phyloP scores from a whole-genome alignment of 2,113 vertebrate species.

The Ahaetulla prasina region DNA sequence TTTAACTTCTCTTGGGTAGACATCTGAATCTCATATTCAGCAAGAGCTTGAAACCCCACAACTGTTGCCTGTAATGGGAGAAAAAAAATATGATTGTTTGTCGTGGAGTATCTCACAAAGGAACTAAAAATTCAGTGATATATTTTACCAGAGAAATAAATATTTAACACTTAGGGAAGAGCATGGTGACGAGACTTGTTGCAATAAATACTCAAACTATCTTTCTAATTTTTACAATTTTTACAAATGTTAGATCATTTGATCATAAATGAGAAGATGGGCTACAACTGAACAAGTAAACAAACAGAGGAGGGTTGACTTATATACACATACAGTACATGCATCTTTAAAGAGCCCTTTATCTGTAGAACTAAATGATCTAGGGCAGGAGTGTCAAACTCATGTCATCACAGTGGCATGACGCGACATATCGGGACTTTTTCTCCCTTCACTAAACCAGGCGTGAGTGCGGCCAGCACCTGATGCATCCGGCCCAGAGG shows the following conservation, averaged over 20 bases:
- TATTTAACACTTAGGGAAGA: background rate
- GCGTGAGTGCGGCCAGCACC: no score
- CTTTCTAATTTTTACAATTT: background rate
- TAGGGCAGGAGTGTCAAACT: background rate
- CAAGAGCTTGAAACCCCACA: conserved; percentile 85
- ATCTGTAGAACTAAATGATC: background rate
- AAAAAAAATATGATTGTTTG: background rate
- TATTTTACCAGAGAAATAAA: background rate
- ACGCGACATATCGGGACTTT: no score
- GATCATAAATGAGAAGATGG: background rate
- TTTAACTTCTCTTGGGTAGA: conserved; percentile 56
- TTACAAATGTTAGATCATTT: background rate
- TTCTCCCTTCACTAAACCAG: background rate
- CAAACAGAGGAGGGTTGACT: background rate
- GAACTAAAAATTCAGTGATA: background rate
- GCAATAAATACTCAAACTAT: background rate
- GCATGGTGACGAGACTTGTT: background rate
- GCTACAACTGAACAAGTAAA: background rate
- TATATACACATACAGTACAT: background rate
- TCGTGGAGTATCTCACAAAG: background rate
- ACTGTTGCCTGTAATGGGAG: conserved; percentile 77
- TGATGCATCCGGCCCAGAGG: no score
- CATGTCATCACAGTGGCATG: no score
- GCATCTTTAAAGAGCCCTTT: background rate
- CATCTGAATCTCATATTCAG: conserved; percentile 68